Base-by-base conservation (phyloP, 1,140 invertebrate species). In the Venustaconcha ellipsiformis region DNA sequence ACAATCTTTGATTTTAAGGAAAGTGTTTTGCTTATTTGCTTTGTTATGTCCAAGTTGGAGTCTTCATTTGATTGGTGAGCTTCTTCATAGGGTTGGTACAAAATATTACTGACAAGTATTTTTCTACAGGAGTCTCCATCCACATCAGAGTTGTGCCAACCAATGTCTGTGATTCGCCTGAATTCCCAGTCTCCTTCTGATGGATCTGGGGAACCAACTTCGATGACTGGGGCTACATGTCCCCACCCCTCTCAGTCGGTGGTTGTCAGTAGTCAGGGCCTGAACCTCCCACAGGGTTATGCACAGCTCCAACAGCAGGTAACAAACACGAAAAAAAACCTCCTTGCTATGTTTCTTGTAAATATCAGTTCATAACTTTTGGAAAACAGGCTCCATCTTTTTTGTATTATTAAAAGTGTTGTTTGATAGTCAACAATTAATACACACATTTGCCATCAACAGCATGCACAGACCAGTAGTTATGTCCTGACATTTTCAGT, bases 111-210 rank as follows among this genome's bases (percentile, higher is more conserved):
- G n/a, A 20, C n/a, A 17, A 17, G 20, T 70, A 55, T 70, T 20
- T 55, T 72, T 55, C 57, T 57, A 30, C 23, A 67, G 68, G 67
- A 76, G 11, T 69, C 60, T 13, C 57, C 57, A 48, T 30, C 58
- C n/a, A 62, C 67, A 57, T 57, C 58, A 17, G 74, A 76, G 12
- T 15, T 71, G 62, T 70, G 68, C 26, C 68, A 71, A 55, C 74
- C 70, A 56, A 12, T 76, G 60, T 76, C 74, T 13, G 64, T 76
- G 56, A 70, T 76, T 68, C 59, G 57, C 11, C 14, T 76, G 6
- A 76, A 69, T 15, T 68, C 74, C n/a, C 74, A 76, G 68, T 70
- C 74, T 1, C 71, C 74, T 17, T 23, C 71, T n/a, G 74, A 76
- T 13, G 60, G 74, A 11, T 48, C 60, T 17, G 67, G 74, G 18